Conservation (phyloP, 2,797 vertebrate genomes). For the Leucoraja ocellata region DNA sequence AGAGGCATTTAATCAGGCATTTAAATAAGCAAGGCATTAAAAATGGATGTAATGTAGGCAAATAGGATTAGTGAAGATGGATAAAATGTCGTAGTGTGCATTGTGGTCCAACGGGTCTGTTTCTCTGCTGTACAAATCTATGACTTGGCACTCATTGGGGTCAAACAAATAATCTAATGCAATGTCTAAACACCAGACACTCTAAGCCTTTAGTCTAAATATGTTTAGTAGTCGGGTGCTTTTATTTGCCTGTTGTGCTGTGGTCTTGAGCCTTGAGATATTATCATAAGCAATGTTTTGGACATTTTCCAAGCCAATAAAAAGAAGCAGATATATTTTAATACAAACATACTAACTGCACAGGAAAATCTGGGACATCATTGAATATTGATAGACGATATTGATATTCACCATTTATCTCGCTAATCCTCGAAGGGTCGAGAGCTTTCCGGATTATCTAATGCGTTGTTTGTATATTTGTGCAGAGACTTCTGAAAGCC, state of each 20-base stretch:
- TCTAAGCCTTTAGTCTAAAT: not conserved
- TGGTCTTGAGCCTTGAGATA: not conserved
- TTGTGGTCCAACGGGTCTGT: too few relatives aligned
- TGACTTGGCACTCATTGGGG: not conserved
- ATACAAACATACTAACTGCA: not conserved
- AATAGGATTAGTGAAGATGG: too few relatives aligned
- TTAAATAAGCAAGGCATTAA: too few relatives aligned
- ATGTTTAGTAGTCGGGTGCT: not conserved
- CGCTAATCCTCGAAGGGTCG: not conserved
- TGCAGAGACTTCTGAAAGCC: not conserved
- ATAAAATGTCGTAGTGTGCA: too few relatives aligned
- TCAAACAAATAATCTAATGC: not conserved
- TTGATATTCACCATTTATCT: not conserved
- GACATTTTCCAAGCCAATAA: not conserved
- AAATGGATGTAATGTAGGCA: too few relatives aligned
- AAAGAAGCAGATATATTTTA: not conserved
- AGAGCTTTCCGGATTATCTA: not conserved
- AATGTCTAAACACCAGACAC: not conserved
- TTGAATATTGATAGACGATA: not conserved
- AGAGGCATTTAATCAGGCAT: too few relatives aligned
- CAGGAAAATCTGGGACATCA: not conserved
- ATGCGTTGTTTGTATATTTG: not conserved
- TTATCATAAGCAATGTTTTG: not conserved
- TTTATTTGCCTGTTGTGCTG: not conserved
- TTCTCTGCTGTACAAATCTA: too few relatives aligned